Evolutionary conservation across 2,888 invertebrate species (phyloP), one percentile per base, ranked within the genome.

Genomic region (Ctena decussata): DNA sequence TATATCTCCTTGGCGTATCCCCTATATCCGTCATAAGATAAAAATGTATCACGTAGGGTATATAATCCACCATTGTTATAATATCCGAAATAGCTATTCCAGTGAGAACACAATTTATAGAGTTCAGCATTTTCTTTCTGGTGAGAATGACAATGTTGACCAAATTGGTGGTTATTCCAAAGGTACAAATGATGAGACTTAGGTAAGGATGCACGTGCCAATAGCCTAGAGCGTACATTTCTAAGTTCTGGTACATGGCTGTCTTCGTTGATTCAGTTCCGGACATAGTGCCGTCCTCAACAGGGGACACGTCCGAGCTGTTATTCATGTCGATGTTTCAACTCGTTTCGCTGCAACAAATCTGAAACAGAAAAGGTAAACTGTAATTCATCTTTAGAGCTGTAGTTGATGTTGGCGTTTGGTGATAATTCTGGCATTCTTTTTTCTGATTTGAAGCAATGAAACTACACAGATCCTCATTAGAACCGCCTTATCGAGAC

Each of bases 91-190:
- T 97, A 0, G 99, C 99, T 35, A 98, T 93, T 3, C 95, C 96
- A 0, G 98, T 98, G 70, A 99, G 97, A 81, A 99, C 98, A 80
- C 98, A 97, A 96, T 99, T 99, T 65, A 98, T 98, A 0, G 98
- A 97, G 86, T 98, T 98, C 18, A 95, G 92, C 98, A 99, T 98
- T 95, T 98, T 98, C 46, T 97, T 97, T 32, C 98, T 97, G 2
- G 95, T 94, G 3, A 98, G 98, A 77, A 99, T 96, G 21, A 99
- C 98, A 87, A 99, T 98, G 96, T 99, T 99, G 92, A 99, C 97
- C 30, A 98, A 97, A 96, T 99, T 99, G 83, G 98, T 98, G 44
- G 98, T 97, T 41, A 98, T 98, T 70, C 99, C 99, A 94, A 98
- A 97, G 77, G 98, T 96, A 96, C 99, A 99, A 87, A 99, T 98